Evolutionary conservation across 1,140 invertebrate genomes (phyloP).

Genomic region (Homalodisca vitripennis): DNA sequence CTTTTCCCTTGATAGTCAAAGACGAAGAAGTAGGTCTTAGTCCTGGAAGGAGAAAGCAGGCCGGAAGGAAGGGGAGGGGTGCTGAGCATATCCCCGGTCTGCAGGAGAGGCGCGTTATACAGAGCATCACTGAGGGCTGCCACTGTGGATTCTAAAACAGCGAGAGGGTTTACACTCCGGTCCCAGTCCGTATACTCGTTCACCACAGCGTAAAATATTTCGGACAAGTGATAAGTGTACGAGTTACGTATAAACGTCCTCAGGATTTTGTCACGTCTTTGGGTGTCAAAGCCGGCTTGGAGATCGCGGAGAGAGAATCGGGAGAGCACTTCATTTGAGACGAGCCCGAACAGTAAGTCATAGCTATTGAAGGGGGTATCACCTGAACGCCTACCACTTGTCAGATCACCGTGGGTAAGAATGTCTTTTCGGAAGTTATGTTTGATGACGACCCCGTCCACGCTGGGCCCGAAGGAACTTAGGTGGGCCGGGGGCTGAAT

Average conservation of each 20-base stretch:
- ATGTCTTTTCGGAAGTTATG: conserved; percentile 71
- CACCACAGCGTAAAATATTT: conserved; percentile 93
- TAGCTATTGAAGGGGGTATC: conserved; percentile 53
- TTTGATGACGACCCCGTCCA: conserved; percentile 81
- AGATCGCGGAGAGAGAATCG: conserved; percentile 18
- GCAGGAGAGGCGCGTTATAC: conserved; percentile 79
- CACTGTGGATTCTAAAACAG: conserved; percentile 85
- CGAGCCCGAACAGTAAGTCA: conserved; percentile 77
- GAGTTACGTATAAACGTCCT: conserved; percentile 91
- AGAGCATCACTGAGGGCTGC: conserved; percentile 90
- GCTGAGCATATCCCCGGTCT: conserved; percentile 74
- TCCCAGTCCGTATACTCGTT: conserved; percentile 99
- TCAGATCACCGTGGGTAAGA: conserved; percentile 56
- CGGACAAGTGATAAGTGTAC: conserved; percentile 90
- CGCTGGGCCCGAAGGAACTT: conserved; percentile 79
- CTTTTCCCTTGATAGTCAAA: conserved; percentile 91
- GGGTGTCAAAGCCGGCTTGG: conserved; percentile 42
- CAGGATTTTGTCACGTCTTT: conserved; percentile 61
- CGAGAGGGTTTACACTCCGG: conserved; percentile 85
- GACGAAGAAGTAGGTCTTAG: conserved; percentile 83
- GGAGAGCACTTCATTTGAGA: conserved; percentile 70
- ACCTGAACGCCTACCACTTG: conserved; percentile 42
- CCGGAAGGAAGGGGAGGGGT: conserved; percentile 38
- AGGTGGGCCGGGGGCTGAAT: conserved; percentile 78
- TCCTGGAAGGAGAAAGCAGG: conserved; percentile 24